phyloP scores from a whole-genome alignment of 2,113 vertebrate species.

The Cyanoramphus novaezelandiae region DNA sequence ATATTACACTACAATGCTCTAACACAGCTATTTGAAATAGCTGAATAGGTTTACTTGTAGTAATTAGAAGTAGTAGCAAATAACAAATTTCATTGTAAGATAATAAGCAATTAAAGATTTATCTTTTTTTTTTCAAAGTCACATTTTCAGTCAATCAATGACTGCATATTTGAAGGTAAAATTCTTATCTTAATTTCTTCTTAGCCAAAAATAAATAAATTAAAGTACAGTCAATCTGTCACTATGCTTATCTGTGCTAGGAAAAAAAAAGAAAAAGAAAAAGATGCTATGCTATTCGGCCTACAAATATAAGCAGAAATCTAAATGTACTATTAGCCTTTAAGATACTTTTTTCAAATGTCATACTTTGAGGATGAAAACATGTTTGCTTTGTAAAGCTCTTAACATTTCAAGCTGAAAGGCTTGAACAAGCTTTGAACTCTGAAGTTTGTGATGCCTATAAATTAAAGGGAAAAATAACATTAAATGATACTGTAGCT shows the following conservation, averaged over 20 bases:
- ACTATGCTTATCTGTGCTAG: neutral
- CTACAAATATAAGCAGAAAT: conserved; percentile 57
- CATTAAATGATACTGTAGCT: conserved; percentile 28
- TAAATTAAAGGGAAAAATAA: conserved; percentile 53
- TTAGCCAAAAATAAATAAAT: neutral
- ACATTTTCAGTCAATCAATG: neutral
- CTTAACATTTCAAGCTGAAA: conserved; percentile 68
- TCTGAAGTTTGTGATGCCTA: conserved; percentile 39
- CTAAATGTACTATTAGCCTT: conserved; percentile 57
- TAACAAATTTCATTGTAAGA: neutral
- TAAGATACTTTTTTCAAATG: conserved; percentile 57
- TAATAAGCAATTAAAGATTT: neutral
- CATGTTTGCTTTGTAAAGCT: conserved; percentile 67
- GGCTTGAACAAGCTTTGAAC: conserved; percentile 65
- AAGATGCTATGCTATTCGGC: neutral
- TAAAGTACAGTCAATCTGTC: neutral
- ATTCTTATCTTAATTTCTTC: neutral
- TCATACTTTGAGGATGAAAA: conserved; percentile 66
- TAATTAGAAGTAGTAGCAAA: conserved; percentile 37
- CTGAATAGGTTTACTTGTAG: conserved; percentile 19
- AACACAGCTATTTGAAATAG: neutral
- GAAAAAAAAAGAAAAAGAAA: neutral
- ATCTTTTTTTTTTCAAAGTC: neutral
- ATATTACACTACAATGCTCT: neutral
- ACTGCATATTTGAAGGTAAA: neutral